Conservation (phyloP, 2,113 vertebrate species). For the Phalacrocorax pelagicus region DNA sequence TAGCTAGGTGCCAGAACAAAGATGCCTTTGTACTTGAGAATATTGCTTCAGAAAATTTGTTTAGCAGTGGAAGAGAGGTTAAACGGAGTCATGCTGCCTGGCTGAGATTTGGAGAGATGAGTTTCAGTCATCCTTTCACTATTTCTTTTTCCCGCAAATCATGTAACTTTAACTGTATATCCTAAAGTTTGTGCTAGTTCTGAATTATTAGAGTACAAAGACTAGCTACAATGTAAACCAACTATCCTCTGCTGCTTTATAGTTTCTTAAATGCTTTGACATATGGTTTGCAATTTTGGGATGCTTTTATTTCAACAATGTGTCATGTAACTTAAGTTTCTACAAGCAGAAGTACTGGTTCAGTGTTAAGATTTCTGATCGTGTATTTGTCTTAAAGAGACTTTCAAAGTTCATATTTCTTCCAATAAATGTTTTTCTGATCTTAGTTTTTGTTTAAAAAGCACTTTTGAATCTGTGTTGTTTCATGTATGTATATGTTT, state of each 20-base stretch:
- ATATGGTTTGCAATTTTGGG: not conserved
- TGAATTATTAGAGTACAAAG: not conserved
- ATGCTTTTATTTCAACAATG: not conserved
- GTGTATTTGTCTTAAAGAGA: not conserved
- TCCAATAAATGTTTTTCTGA: not conserved
- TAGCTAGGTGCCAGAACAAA: conserved; percentile 77
- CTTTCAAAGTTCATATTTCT: not conserved
- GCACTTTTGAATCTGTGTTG: not conserved
- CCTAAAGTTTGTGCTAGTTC: not conserved
- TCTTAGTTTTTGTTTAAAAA: not conserved
- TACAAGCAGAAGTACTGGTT: not conserved
- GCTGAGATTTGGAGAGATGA: conserved; percentile 45
- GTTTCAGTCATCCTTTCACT: not conserved
- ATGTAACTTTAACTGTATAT: not conserved
- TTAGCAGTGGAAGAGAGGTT: conserved; percentile 50
- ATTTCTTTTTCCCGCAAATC: not conserved
- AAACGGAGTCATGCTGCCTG: conserved; percentile 28
- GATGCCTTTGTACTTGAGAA: conserved; percentile 67
- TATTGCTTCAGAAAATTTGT: conserved; percentile 65
- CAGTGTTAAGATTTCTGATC: not conserved
- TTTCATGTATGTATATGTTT: not conserved
- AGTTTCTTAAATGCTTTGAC: not conserved
- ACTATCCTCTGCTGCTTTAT: not conserved
- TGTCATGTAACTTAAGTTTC: not conserved
- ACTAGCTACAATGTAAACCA: not conserved